These are phyloP conservation scores for Pterostichus madidus DNA, from an alignment of 2,888 invertebrate genomes.

Conservation along the genomic window DNA sequence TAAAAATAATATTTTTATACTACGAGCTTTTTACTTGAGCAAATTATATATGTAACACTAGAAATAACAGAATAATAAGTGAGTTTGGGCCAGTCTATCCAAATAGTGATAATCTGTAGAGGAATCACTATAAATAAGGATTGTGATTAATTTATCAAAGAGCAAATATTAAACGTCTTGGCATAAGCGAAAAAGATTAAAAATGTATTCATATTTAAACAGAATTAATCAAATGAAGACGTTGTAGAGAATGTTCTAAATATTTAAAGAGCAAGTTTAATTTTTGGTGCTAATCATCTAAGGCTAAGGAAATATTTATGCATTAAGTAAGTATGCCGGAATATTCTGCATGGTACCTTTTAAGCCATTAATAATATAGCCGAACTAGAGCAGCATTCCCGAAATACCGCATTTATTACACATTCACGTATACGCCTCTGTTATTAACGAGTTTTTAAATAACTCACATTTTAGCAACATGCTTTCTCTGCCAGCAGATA, in stretches of 20 bases:
- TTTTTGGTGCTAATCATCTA: constrained; percentile 13
- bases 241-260: constrained; percentile 10
- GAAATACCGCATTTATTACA: constrained; percentile 63
- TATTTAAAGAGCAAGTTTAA: constrained; percentile 4
- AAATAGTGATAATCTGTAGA: no score
- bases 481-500: constrained; percentile 24
- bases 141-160: no score
- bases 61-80: no score
- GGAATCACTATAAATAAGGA: no score
- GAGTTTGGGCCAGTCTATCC: no score
- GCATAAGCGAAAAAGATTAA: not conserved
- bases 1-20: no score
- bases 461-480: constrained; percentile 49
- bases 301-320: constrained; percentile 34
- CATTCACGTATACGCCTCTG: constrained; percentile 45
- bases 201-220: not conserved
- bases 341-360: constrained; percentile 55
- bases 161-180: not conserved
- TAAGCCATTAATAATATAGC: constrained; percentile 61
- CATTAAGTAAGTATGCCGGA: constrained; percentile 45
- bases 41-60: no score
- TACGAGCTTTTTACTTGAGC: no score
- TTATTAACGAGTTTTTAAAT: constrained; percentile 61
- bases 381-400: constrained; percentile 58
- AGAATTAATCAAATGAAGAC: not conserved